Percentiles rank a stretch among this genome's conserved stretches.
Evolutionary conservation across 2,797 vertebrate genomes (phyloP).

Genomic region (Falco concolor): DNA sequence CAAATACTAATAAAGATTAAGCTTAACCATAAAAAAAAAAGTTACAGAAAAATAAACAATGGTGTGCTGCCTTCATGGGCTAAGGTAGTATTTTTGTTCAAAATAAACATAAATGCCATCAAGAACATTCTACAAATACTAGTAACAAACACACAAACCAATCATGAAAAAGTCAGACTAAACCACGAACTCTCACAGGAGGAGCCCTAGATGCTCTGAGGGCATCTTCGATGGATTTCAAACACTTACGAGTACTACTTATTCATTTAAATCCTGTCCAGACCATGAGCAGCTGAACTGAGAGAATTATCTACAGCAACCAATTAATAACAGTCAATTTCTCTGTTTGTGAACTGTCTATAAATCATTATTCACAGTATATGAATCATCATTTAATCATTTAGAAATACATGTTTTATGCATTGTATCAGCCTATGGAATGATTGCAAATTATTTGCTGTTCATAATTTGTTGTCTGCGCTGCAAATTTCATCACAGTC

Average conservation of each 20-base stretch:
- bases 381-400: neutral
- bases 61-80: neutral
- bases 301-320: neutral
- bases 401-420: neutral
- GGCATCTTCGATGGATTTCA: neutral
- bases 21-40: neutral
- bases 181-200: neutral
- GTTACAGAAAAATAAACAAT: conserved; percentile 30
- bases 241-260: neutral
- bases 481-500: neutral
- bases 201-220: neutral
- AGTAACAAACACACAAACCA: neutral
- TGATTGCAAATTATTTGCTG: neutral
- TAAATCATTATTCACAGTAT: neutral
- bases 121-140: neutral
- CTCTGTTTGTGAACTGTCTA: neutral
- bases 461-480: neutral
- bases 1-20: conserved; percentile 22
- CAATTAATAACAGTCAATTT: neutral
- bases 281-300: neutral
- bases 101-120: conserved; percentile 5
- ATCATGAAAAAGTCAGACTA: neutral
- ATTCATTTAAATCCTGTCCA: neutral
- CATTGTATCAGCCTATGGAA: neutral
- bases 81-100: conserved; percentile 20